Conservation (phyloP, 2,797 vertebrate genomes). For the Squalus acanthias region DNA sequence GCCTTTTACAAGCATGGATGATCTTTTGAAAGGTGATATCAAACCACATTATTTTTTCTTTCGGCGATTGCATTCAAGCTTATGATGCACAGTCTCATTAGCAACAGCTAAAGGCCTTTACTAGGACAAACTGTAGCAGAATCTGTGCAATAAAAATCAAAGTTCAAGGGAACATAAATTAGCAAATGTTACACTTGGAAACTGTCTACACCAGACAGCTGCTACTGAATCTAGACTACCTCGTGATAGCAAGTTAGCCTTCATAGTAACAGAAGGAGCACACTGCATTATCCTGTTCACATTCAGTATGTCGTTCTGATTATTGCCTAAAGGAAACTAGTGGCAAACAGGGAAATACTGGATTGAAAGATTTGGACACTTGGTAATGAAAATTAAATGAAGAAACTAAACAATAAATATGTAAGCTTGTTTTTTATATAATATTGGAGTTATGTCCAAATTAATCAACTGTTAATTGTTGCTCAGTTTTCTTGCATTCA, state of each 20-base stretch:
- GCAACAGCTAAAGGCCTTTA: neutral
- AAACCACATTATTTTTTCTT: neutral
- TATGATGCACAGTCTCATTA: neutral
- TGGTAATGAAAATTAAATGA: neutral
- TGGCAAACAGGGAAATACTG: neutral
- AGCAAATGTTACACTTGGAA: neutral
- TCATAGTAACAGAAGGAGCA: neutral
- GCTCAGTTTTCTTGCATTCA: neutral
- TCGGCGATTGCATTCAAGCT: neutral
- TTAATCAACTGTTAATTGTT: neutral
- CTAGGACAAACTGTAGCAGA: neutral
- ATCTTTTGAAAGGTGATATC: conserved; percentile 21
- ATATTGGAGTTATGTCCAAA: neutral
- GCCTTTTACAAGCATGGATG: neutral
- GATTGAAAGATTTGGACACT: neutral
- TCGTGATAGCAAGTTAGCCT: neutral
- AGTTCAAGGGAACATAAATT: conserved; percentile 12
- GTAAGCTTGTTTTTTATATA: neutral
- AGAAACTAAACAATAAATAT: neutral
- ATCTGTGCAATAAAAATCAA: neutral
- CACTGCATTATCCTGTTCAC: neutral
- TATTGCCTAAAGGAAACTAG: neutral
- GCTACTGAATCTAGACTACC: neutral
- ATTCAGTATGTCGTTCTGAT: neutral
- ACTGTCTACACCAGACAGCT: neutral